phyloP scores from a whole-genome alignment of 1,140 invertebrate species.

The Zaprionus kolodkinae region DNA sequence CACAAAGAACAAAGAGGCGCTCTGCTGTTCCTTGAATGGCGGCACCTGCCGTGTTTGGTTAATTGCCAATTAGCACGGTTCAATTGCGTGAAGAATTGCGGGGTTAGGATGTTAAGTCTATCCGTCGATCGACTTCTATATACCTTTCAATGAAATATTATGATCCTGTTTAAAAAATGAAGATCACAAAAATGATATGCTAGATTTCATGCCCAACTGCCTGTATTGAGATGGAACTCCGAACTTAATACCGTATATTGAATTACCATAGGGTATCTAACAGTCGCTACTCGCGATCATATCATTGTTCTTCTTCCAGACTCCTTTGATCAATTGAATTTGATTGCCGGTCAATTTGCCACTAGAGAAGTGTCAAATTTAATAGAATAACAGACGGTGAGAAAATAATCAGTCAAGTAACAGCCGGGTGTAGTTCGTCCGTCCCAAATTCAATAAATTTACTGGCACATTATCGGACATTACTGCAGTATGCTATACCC shows the following conservation, averaged over 20 bases:
- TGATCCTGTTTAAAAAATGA: too few species aligned
- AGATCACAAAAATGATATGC: too few species aligned
- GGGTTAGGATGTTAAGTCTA: constrained; percentile 3
- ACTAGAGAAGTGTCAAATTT: constrained; percentile 59
- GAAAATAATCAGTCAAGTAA: constrained; percentile 50
- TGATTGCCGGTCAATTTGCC: constrained; percentile 65
- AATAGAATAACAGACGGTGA: constrained; percentile 54
- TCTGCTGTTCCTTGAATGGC: not conserved
- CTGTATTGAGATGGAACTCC: too few species aligned
- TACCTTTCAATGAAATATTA: too few species aligned
- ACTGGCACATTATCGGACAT: constrained; percentile 25
- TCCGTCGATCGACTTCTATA: constrained; percentile 20
- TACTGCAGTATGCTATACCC: not conserved
- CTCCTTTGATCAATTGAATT: constrained; percentile 64
- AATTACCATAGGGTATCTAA: constrained; percentile 1
- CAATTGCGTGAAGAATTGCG: not conserved
- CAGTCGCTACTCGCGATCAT: not conserved
- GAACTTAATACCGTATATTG: not conserved
- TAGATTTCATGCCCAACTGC: too few species aligned
- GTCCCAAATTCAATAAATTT: constrained; percentile 39
- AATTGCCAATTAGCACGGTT: constrained; percentile 44
- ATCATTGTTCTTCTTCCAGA: not conserved
- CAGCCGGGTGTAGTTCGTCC: constrained; percentile 31
- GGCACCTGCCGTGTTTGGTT: constrained; percentile 32
- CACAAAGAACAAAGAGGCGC: constrained; percentile 7